Conservation (phyloP, 2,888 invertebrate genomes). For the Caenorhabditis macrosperma region DNA sequence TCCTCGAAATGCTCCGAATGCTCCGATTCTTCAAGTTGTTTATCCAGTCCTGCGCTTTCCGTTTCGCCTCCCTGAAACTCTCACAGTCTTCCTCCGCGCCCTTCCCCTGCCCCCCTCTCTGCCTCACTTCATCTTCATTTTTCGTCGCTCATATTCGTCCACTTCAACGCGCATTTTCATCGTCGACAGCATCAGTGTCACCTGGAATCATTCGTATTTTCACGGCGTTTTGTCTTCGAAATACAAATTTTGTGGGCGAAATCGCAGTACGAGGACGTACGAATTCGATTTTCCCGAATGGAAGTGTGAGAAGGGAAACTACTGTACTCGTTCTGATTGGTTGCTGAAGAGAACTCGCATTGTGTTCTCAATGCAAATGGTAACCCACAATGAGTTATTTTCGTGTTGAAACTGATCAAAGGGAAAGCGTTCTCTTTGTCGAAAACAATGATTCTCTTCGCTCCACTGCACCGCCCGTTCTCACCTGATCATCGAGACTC, state of each 20-base stretch:
- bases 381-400: no score
- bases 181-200: conserved; percentile 59
- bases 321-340: no score
- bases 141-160: conserved; percentile 52
- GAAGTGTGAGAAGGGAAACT: no score
- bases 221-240: conserved; percentile 9
- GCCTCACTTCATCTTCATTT: conserved; percentile 54
- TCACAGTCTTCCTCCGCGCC: no score
- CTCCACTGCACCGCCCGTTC: neutral
- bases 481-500: conserved; percentile 58
- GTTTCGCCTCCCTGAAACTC: conserved; percentile 49
- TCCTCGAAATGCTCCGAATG: conserved; percentile 49
- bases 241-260: conserved; percentile 17
- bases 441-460: neutral
- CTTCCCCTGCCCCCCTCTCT: neutral
- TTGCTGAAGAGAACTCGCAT: no score
- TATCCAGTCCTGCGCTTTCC: conserved; percentile 60
- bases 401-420: neutral
- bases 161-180: conserved; percentile 63
- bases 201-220: conserved; percentile 45
- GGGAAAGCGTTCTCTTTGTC: neutral
- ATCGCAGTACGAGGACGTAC: no score
- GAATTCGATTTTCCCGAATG: no score
- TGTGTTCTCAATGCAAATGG: no score
- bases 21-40: conserved; percentile 45